phyloP scores from a whole-genome alignment of 2,797 vertebrate species.

The Sorex maritimensis region DNA sequence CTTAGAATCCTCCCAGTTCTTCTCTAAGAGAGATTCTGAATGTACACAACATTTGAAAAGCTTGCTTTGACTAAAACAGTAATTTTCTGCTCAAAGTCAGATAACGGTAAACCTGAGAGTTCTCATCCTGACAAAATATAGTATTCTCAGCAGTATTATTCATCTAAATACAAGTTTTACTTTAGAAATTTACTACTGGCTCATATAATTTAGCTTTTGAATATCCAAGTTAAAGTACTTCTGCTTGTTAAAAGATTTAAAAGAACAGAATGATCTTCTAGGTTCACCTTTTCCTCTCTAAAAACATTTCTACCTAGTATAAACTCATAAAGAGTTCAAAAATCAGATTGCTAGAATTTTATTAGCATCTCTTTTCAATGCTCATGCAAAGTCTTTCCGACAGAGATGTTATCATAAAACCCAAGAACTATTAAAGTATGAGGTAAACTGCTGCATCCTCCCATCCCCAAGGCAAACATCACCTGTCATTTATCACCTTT shows the following conservation, averaged over 20 bases:
- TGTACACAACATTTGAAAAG: slow-evolving; percentile 64
- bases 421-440: background rate
- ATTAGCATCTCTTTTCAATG: background rate
- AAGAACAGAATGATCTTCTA: slow-evolving; percentile 38
- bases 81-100: slow-evolving; percentile 73
- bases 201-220: slow-evolving; percentile 12
- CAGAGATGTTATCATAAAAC: background rate
- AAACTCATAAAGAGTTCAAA: rapidly evolving
- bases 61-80: slow-evolving; percentile 68
- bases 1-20: background rate
- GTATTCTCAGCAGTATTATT: background rate
- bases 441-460: background rate
- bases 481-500: slow-evolving; percentile 44
- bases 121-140: slow-evolving; percentile 56
- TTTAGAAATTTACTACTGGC: slow-evolving; percentile 31
- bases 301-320: background rate
- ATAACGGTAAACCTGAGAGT: slow-evolving; percentile 55
- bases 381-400: background rate
- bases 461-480: background rate
- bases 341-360: slow-evolving; percentile 1
- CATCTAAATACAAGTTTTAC: slow-evolving; percentile 48
- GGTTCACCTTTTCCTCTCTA: slow-evolving; percentile 38
- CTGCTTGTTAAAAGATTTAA: background rate
- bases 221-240: slow-evolving; percentile 1
- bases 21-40: slow-evolving; percentile 59